Conservation (phyloP, 2,113 vertebrate genomes). For the Xiphophorus hellerii region DNA sequence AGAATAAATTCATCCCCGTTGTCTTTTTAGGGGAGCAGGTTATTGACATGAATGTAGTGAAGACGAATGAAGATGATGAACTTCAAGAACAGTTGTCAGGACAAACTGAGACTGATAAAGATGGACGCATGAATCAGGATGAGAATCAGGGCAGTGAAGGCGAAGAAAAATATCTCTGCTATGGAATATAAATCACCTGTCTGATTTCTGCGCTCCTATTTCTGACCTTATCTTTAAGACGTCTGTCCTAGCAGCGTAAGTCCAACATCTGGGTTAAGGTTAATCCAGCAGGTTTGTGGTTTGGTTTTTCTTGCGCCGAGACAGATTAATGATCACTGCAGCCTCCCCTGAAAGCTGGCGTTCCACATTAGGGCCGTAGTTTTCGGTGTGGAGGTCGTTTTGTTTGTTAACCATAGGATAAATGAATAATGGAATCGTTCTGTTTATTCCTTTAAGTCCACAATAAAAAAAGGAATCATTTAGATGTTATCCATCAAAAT, state of each 20-base stretch:
- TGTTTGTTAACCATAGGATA: not conserved
- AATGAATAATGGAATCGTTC: not conserved
- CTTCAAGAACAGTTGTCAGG: too few species aligned
- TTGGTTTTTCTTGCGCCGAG: not conserved
- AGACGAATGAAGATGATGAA: too few species aligned
- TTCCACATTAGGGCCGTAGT: not conserved
- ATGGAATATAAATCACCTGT: not conserved
- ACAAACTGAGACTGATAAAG: not conserved
- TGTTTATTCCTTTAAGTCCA: not conserved
- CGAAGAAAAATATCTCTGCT: not conserved
- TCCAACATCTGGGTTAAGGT: not conserved
- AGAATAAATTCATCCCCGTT: not conserved
- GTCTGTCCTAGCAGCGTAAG: not conserved
- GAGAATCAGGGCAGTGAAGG: not conserved
- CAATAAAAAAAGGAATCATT: not conserved
- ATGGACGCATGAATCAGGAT: not conserved
- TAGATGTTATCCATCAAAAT: not conserved
- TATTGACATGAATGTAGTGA: not conserved
- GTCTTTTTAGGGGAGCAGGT: not conserved
- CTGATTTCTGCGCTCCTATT: not conserved
- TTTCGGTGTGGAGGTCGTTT: not conserved
- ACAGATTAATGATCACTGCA: not conserved
- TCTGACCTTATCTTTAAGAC: not conserved
- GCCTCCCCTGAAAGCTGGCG: not conserved
- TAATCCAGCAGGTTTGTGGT: not conserved